phyloP scores from a whole-genome alignment of 2,888 invertebrate genomes.

The Agrenia bidenticulata region DNA sequence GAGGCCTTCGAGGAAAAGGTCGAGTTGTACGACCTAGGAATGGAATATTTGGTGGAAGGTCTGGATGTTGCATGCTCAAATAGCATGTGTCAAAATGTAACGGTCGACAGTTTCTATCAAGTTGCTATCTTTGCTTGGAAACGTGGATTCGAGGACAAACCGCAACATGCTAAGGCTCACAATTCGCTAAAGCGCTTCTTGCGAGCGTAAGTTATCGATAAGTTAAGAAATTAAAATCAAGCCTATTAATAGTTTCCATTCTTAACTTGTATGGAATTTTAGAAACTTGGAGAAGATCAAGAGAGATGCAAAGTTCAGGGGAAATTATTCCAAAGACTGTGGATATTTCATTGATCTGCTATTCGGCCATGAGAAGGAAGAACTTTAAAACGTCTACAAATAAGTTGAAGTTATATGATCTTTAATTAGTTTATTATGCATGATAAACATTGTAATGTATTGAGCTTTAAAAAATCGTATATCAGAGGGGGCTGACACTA shows the following conservation, averaged over 20 bases:
- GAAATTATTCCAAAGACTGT: not conserved
- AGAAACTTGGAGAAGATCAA: not conserved
- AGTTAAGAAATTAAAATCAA: not conserved
- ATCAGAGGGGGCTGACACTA: no score
- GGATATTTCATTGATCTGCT: not conserved
- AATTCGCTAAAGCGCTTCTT: not conserved
- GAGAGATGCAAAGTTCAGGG: not conserved
- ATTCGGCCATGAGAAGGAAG: not conserved
- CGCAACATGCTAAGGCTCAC: not conserved
- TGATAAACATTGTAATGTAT: no score
- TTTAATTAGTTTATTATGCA: no score
- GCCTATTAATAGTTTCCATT: not conserved
- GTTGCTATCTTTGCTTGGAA: not conserved
- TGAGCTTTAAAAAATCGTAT: no score
- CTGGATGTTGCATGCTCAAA: not conserved
- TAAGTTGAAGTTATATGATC: no score
- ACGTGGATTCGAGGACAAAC: not conserved
- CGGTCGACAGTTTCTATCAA: not conserved
- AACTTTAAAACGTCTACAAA: no score
- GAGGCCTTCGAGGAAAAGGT: not conserved
- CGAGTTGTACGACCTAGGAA: not conserved
- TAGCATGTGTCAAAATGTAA: not conserved
- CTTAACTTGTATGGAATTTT: no score
- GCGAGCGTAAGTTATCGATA: not conserved
- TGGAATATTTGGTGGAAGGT: not conserved